Evolutionary conservation across 2,888 invertebrate genomes (phyloP), one percentile per base, ranked within the genome.

Genomic region (Timandra comae): DNA sequence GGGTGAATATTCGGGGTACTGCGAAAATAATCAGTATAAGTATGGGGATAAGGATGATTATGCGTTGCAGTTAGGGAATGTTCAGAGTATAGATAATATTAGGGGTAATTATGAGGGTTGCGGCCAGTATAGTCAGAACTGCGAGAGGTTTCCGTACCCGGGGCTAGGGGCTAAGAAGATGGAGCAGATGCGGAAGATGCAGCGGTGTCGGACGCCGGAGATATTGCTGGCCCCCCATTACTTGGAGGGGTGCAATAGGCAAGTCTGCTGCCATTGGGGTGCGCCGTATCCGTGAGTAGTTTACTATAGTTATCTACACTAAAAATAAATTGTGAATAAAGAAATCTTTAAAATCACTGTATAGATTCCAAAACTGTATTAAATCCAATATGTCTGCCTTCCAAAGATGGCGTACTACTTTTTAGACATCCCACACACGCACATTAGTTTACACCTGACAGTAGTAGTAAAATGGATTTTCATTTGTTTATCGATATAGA

Each of bases 221-320:
- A 90, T 95, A 21, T 74, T 95, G 19, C 72, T 95, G 12, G 91
- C 93, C 0, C 94, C 95, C 8, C 90, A 92, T 47, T 92, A 91
- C 63, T 66, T 92, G 31, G 88, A 89, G 38, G 72, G 74, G 0
- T 78, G 80, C 33, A 70, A 50, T 27, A 48, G 82, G 12, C 85
- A 76, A 46, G 67, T 81, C 22, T 74, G 86, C 71, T 76, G 86
- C 53, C 73, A 88, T 49, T 78, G 88, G 87, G 71, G 84, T 40
- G 60, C 76, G 12, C 69, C 82, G 0, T 79, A 78, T 28, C 41
- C 64, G 80, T 80, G 26, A 70, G 74, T 70, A 27, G 22, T 27
- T 12, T 2, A n/a, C 7, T 8, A 3, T 2, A 22, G 7, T 22
- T n/a, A n/a, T n/a, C n/a, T n/a, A n/a, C n/a, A 8, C 3, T 22